Conservation (phyloP, 1,140 invertebrate genomes). For the Temnothorax longispinosus region DNA sequence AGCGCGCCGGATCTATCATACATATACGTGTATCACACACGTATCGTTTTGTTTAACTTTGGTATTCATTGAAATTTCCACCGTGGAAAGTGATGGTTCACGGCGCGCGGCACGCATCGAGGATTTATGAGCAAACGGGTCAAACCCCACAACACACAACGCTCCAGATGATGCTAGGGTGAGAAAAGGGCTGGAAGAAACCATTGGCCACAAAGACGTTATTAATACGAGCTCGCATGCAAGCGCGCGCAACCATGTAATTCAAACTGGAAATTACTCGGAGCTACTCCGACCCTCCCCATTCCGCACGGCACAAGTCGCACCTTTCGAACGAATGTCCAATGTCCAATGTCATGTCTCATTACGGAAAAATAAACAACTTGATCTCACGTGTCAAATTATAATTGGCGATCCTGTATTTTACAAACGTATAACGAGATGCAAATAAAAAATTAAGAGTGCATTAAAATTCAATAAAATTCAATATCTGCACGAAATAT, state of each 20-base stretch:
- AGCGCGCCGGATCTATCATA: not conserved
- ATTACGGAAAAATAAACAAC: not conserved
- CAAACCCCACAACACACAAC: constrained; percentile 32
- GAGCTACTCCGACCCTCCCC: not conserved
- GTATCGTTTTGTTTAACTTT: constrained; percentile 22
- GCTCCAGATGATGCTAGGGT: constrained; percentile 42
- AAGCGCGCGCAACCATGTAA: constrained; percentile 56
- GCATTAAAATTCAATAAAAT: not conserved
- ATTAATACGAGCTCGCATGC: constrained; percentile 68
- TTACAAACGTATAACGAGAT: not conserved
- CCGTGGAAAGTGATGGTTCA: not conserved
- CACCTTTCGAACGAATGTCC: not conserved
- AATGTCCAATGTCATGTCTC: not conserved
- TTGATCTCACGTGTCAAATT: not conserved
- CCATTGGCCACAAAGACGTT: constrained; percentile 68
- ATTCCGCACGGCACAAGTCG: constrained; percentile 1
- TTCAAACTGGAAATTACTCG: constrained; percentile 70
- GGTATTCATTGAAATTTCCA: constrained; percentile 42
- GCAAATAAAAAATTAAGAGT: not conserved
- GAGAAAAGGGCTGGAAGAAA: constrained; percentile 71
- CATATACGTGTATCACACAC: not conserved
- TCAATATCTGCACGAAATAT: not conserved
- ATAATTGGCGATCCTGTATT: not conserved
- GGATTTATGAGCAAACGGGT: constrained; percentile 50
- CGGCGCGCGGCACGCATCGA: constrained; percentile 17